phyloP scores from a whole-genome alignment of 1,140 invertebrate genomes.

The Araneus ventricosus region DNA sequence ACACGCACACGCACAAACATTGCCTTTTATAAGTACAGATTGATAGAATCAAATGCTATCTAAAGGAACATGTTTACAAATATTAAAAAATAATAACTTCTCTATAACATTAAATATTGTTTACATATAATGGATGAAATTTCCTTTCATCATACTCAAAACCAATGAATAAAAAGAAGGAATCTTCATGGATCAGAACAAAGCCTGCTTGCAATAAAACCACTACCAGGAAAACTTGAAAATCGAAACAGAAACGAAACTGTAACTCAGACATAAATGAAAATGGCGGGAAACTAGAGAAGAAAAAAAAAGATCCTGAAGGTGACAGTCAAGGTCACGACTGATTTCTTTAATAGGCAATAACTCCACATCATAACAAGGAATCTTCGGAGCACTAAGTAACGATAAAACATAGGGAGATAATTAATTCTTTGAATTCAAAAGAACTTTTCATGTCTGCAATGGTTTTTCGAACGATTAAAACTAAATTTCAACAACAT shows the following conservation, averaged over 20 bases:
- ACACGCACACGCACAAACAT: no score
- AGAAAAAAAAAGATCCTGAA: not conserved
- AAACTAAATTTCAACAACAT: no score
- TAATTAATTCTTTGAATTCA: not conserved
- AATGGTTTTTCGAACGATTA: no score
- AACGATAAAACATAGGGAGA: not conserved
- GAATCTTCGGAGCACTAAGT: not conserved
- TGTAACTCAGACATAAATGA: not conserved
- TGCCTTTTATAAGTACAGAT: no score
- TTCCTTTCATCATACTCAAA: no score
- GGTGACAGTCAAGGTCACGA: conserved; percentile 20
- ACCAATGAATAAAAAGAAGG: no score
- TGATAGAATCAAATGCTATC: no score
- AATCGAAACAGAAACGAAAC: conserved; percentile 5
- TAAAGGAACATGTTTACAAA: no score
- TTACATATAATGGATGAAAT: no score
- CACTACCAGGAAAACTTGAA: not conserved
- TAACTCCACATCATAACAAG: not conserved
- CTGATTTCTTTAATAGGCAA: conserved; percentile 15
- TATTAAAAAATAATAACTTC: no score
- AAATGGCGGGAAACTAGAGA: conserved; percentile 6
- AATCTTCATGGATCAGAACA: no score
- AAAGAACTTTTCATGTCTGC: not conserved
- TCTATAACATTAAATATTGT: no score
- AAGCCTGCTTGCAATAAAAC: not conserved